Conservation (phyloP, 2,113 vertebrate genomes). For the Apistogramma diplotaenia region DNA sequence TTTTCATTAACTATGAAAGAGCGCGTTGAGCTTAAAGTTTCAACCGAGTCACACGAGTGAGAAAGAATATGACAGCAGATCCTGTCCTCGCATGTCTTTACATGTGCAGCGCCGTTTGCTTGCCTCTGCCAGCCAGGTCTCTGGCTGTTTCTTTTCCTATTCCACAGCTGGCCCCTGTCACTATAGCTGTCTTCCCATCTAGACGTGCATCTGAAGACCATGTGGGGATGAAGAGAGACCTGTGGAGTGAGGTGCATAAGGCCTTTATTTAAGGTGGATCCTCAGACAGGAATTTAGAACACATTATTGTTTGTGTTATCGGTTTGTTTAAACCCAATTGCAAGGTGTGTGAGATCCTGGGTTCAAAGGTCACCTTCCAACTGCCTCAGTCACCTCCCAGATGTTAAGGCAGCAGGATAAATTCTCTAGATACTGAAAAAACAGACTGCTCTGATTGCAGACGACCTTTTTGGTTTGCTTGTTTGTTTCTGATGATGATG, state of each 20-base stretch:
- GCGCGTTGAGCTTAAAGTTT: background rate
- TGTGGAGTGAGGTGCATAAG: slow-evolving; percentile 3
- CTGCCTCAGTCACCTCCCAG: no score
- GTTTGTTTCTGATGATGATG: background rate
- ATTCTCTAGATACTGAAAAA: no score
- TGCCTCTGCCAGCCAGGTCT: slow-evolving; percentile 74
- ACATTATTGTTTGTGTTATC: no score
- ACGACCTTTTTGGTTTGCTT: no score
- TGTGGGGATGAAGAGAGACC: slow-evolving; percentile 58
- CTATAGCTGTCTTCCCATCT: slow-evolving; percentile 76
- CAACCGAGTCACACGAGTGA: background rate
- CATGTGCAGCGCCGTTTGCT: slow-evolving; percentile 13
- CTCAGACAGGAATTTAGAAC: no score
- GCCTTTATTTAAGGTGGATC: background rate
- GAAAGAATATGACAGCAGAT: background rate
- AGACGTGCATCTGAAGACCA: slow-evolving; percentile 70
- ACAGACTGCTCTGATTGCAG: no score
- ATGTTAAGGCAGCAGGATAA: no score
- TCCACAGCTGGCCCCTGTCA: slow-evolving; percentile 74
- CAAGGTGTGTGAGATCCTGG: background rate
- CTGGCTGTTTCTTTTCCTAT: slow-evolving; percentile 78
- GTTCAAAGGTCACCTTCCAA: background rate
- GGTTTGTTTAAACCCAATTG: background rate
- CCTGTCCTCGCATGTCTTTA: background rate
- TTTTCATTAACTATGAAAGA: background rate